These are phyloP conservation scores for Rhinolophus sinicus DNA, from an alignment of 2,113 vertebrate genomes.

Conservation along the genomic window DNA sequence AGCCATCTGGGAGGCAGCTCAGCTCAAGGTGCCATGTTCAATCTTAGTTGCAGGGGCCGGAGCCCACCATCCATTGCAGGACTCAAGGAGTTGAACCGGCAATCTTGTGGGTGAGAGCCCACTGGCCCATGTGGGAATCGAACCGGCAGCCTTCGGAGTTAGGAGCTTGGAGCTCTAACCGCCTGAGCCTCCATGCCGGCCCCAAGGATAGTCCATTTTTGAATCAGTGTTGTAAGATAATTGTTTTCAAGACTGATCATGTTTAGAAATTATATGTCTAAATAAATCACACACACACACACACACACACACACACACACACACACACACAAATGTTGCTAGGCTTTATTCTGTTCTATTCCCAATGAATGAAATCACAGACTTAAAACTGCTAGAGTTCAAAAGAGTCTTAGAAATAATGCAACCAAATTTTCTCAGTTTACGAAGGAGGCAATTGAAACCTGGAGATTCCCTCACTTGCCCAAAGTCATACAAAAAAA, in stretches of 20 bases:
- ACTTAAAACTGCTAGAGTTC: not conserved
- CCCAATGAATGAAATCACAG: not conserved
- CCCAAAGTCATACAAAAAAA: not conserved
- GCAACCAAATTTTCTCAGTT: not conserved
- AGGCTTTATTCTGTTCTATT: not conserved
- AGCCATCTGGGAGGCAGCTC: no score
- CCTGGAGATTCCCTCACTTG: not conserved
- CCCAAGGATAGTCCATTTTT: not conserved
- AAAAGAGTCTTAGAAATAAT: slow-evolving; percentile 2
- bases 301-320: not conserved
- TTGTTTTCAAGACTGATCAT: not conserved
- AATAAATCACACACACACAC: not conserved
- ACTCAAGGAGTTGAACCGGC: no score
- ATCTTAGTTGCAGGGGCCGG: no score
- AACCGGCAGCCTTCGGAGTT: no score
- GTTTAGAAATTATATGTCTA: not conserved
- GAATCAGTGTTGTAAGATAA: not conserved
- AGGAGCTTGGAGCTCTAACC: no score
- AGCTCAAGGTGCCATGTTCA: no score
- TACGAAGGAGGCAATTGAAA: not conserved
- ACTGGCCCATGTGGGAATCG: no score
- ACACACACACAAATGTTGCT: not conserved
- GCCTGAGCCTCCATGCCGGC: no score
- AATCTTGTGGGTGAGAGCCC: no score
- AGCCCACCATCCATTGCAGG: no score